Evolutionary conservation across 2,113 vertebrate genomes (phyloP), one percentile per base, ranked within the genome.

Genomic region (Poeciliopsis retropinna): DNA sequence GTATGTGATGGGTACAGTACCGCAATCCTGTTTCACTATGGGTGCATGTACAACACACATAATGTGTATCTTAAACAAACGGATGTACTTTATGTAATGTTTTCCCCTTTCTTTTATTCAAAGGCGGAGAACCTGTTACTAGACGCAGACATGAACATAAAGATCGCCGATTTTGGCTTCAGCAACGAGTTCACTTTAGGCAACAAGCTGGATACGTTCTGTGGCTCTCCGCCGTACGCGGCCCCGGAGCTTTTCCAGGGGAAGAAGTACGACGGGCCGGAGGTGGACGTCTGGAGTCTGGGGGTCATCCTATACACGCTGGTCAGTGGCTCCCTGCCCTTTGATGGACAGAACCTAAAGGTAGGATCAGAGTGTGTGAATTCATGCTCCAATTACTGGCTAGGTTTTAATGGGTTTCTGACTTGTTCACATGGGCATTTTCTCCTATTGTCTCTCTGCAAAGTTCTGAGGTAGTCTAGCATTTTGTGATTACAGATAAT

Each of bases 141-240:
- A 73, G 98, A 99, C 85, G 97, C 97, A 31, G 98, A 99, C 94
- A 99, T 99, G 98, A 99, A 99, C 93, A 99, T 99, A 88, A 99
- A 99, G 94, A 98, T 99, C 82, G 98, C 98, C 34, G 97, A 99
- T 85, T 99, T 99, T 67, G 98, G 98, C 88, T 99, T 99, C 93
- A 99, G 97, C 84, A 99, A 99, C 73, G 97, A 99, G 94, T 99
- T 99, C 94, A 98, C 96, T 70, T 81, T 98, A 32, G 97, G 97
- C 88, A 97, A 95, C 95, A 99, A 99, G 95, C 95, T 99, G 94
- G 98, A 99, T 82, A 99, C 98, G 3, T 99, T 99, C 92, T 99
- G 98, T 78, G 98, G 98, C 70, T 99, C 97, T 31, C 98, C 98
- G 13, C 98, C 98, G 0, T 99, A 99, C 44, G 98, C 98, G 25